A percentile compares a stretch with the other conserved stretches of the same genome.
These are phyloP conservation scores for Drosophila sordidula DNA, from an alignment of 2,888 invertebrate species.

Conservation along the genomic window DNA sequence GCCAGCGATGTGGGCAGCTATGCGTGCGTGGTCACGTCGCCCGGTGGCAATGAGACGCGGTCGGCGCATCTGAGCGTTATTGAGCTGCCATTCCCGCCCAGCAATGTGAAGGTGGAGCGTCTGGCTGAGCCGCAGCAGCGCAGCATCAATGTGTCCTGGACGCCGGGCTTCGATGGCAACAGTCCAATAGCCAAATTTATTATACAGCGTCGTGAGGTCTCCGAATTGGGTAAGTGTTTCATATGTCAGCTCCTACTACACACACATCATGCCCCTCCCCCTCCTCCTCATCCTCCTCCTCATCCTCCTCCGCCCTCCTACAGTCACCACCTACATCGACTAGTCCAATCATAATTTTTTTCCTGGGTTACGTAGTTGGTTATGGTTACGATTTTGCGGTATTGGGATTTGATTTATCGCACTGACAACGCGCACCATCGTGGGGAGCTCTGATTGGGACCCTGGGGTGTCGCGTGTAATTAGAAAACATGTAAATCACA, in stretches of 20 bases:
- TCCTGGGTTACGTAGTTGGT: conserved; percentile 24
- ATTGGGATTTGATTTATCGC: conserved; percentile 42
- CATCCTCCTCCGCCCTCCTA: not conserved
- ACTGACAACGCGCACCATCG: not conserved
- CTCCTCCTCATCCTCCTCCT: not conserved
- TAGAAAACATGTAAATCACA: conserved; percentile 25
- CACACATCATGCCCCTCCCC: not conserved
- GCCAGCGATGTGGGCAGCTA: conserved; percentile 97
- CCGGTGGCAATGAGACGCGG: conserved; percentile 96
- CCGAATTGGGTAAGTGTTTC: conserved; percentile 90
- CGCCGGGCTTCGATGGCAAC: conserved; percentile 98
- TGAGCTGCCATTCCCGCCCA: conserved; percentile 97
- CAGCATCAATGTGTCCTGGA: conserved; percentile 97
- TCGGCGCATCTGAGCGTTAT: conserved; percentile 94
- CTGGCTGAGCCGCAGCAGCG: conserved; percentile 89
- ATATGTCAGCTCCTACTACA: not conserved
- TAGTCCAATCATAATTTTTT: conserved; percentile 2
- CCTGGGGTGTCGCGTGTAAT: conserved; percentile 18
- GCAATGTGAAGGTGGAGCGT: conserved; percentile 91
- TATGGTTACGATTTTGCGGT: conserved; percentile 32
- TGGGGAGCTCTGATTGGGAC: conserved; percentile 12
- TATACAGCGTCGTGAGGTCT: conserved; percentile 95
- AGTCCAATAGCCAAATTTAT: conserved; percentile 97
- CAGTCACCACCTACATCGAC: not conserved
- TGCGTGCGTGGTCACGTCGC: conserved; percentile 94